A percentile compares a stretch with the other conserved stretches of the same genome.
These are phyloP conservation scores for Perdita meconis DNA, from an alignment of 2,888 invertebrate species.

Conservation along the genomic window DNA sequence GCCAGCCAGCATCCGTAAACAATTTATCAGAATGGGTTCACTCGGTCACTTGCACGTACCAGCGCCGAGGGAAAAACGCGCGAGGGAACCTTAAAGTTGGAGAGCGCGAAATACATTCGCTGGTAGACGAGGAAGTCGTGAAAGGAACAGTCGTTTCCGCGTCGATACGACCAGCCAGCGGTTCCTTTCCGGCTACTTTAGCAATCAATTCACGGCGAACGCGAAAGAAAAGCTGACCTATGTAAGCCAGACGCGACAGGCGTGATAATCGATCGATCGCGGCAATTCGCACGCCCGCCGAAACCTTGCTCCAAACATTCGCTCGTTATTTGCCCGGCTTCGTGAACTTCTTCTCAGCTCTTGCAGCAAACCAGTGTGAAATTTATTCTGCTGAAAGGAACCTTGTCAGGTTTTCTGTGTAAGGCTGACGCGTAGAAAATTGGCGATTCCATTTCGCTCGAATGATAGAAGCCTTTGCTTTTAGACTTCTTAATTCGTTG, in stretches of 20 bases:
- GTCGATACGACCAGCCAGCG: slow-evolving; percentile 15
- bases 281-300: slow-evolving; percentile 47
- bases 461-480: no score
- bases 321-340: not conserved
- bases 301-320: not conserved
- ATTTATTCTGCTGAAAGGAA: no score
- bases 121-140: slow-evolving; percentile 12
- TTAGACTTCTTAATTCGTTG: no score
- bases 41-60: not conserved
- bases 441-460: no score
- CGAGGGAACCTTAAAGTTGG: not conserved
- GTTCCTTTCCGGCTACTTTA: slow-evolving; percentile 40
- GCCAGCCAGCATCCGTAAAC: not conserved
- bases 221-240: slow-evolving; percentile 29
- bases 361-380: not conserved
- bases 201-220: slow-evolving; percentile 30
- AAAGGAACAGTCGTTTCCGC: slow-evolving; percentile 26
- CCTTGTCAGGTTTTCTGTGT: no score
- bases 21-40: slow-evolving; percentile 19
- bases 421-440: no score
- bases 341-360: not conserved
- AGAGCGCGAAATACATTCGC: not conserved
- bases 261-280: slow-evolving; percentile 62
- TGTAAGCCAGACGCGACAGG: slow-evolving; percentile 32
- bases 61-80: not conserved